A percentile compares a stretch with the other conserved stretches of the same genome.
These are phyloP conservation scores for Coracopsis vasa DNA, from an alignment of 2,113 vertebrate species.

Conservation along the genomic window DNA sequence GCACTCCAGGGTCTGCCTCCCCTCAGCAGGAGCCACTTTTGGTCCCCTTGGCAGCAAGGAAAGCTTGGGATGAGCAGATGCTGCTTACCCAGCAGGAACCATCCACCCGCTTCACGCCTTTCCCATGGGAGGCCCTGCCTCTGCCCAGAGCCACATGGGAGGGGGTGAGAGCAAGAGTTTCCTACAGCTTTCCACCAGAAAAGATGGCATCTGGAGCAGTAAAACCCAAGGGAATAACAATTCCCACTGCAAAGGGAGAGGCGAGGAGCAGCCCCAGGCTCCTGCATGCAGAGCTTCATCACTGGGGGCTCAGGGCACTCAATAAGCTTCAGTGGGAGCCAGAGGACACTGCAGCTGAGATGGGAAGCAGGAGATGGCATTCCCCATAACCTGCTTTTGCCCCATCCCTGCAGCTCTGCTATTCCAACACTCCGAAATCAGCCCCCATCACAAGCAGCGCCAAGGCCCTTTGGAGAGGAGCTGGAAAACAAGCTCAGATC, in stretches of 20 bases:
- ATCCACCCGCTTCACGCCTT: neutral
- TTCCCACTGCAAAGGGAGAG: neutral
- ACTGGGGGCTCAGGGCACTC: neutral
- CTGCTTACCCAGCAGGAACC: neutral
- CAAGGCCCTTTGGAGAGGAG: neutral
- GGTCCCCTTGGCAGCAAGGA: neutral
- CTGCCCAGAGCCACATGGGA: neutral
- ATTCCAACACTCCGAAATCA: neutral
- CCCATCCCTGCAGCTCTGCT: rapidly evolving
- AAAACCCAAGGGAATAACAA: neutral
- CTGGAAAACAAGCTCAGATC: neutral
- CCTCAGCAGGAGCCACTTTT: neutral
- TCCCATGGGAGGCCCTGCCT: neutral
- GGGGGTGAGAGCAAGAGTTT: neutral
- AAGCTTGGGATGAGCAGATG: neutral
- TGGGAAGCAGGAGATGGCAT: neutral
- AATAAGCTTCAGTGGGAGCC: neutral
- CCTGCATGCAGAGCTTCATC: rapidly evolving
- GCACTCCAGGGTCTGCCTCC: neutral
- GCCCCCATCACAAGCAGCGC: neutral
- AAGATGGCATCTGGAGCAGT: neutral
- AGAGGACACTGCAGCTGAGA: neutral
- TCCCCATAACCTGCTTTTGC: rapidly evolving
- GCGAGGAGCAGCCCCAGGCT: neutral
- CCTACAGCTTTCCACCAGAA: neutral